Evolutionary conservation across 35 echinoderm and acorn worm species (phyloP).

Genomic region (Eucidaris tribuloides): DNA sequence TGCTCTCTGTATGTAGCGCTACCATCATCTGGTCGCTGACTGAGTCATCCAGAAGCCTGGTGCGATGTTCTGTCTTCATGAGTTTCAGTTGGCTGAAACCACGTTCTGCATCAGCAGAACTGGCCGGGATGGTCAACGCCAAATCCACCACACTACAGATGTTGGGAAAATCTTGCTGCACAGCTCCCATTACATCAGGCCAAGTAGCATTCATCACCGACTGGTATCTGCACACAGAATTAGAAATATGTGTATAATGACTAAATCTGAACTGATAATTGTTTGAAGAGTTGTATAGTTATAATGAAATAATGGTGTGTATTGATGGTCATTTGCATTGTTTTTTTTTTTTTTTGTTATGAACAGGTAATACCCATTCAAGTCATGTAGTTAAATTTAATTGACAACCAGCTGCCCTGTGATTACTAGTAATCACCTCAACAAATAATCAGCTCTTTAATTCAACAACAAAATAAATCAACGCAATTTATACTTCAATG

Average conservation of each 20-base stretch:
- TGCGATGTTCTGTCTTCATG: slow-evolving; percentile 24
- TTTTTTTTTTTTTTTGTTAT: background rate
- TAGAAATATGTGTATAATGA: background rate
- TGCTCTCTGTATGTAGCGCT: slow-evolving; percentile 8
- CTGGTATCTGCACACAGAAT: background rate
- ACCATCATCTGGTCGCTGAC: slow-evolving; percentile 25
- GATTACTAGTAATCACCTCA: too few relatives aligned
- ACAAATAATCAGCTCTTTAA: too few relatives aligned
- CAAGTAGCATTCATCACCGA: background rate
- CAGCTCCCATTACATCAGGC: background rate
- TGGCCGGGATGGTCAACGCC: slow-evolving; percentile 31
- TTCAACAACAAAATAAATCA: too few relatives aligned
- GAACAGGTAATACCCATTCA: background rate
- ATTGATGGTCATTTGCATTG: background rate
- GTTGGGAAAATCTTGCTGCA: background rate
- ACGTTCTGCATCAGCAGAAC: slow-evolving; percentile 51
- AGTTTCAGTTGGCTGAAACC: slow-evolving; percentile 31
- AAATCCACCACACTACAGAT: slow-evolving; percentile 15
- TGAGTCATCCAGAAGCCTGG: background rate
- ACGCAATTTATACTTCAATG: too few relatives aligned
- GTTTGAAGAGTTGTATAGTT: background rate
- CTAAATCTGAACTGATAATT: background rate
- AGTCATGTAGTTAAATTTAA: too few relatives aligned
- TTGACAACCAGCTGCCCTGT: too few relatives aligned
- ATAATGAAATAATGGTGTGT: background rate